Conservation (phyloP, 1,140 invertebrate genomes). For the Leptinotarsa undecemlineata region DNA sequence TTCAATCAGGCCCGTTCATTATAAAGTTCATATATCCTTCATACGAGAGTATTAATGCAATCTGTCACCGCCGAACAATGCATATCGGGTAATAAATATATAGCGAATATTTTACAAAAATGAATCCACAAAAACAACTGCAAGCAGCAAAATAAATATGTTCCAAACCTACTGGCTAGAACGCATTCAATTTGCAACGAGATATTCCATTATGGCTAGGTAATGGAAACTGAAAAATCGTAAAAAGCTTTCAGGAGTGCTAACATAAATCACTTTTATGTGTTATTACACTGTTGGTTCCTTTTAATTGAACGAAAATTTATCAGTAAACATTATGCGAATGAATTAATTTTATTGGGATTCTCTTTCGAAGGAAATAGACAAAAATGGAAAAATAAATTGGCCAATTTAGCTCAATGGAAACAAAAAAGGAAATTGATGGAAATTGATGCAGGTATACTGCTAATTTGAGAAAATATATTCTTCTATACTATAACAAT, state of each 20-base stretch:
- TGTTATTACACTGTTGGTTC: background rate
- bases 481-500: too few relatives aligned
- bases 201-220: background rate
- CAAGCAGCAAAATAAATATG: background rate
- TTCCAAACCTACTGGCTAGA: background rate
- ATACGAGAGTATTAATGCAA: too few relatives aligned
- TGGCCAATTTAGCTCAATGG: too few relatives aligned
- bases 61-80: background rate
- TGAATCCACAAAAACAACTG: background rate
- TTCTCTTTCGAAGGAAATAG: too few relatives aligned
- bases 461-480: too few relatives aligned
- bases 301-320: background rate
- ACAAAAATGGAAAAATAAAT: too few relatives aligned
- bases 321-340: too few relatives aligned
- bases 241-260: background rate
- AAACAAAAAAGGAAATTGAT: too few relatives aligned
- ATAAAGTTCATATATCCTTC: too few relatives aligned
- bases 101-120: background rate
- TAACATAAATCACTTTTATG: background rate
- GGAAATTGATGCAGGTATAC: too few relatives aligned
- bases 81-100: background rate
- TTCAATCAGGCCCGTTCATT: too few relatives aligned
- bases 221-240: background rate
- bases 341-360: too few relatives aligned
- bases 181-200: background rate